phyloP scores from a whole-genome alignment of 2,113 vertebrate species.

The Ovis canadensis region DNA sequence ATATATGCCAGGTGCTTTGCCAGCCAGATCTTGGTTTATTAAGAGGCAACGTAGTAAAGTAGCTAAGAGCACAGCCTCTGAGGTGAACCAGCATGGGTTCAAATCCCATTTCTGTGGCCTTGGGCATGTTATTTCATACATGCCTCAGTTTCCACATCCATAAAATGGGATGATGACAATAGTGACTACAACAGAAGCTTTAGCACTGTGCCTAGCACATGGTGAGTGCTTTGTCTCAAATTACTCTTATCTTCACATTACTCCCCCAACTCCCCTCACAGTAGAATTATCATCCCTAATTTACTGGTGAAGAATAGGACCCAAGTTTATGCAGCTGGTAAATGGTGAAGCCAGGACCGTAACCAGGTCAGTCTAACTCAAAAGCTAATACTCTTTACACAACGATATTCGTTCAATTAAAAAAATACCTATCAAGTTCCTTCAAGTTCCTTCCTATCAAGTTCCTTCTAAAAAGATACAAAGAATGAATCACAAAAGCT shows the following conservation, averaged over 20 bases:
- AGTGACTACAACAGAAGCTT: background rate
- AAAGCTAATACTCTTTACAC: background rate
- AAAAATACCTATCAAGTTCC: background rate
- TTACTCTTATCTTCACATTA: too few species aligned
- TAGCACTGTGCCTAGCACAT: background rate
- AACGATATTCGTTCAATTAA: background rate
- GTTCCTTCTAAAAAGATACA: background rate
- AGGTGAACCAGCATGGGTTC: background rate
- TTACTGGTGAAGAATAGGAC: background rate
- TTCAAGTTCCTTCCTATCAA: background rate
- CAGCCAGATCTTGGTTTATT: background rate
- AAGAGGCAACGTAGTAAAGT: accelerated
- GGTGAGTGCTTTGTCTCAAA: background rate
- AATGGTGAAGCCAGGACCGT: background rate
- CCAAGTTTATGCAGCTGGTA: background rate
- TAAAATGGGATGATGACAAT: background rate
- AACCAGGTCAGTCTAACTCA: background rate
- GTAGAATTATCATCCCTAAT: background rate
- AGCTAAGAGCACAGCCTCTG: background rate
- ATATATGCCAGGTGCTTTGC: background rate
- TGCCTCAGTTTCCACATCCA: background rate
- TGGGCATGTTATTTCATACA: background rate
- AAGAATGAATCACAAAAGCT: background rate
- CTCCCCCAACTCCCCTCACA: background rate
- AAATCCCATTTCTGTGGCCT: background rate